Conservation (phyloP, 1,140 invertebrate genomes). For the Antheraea mylitta region DNA sequence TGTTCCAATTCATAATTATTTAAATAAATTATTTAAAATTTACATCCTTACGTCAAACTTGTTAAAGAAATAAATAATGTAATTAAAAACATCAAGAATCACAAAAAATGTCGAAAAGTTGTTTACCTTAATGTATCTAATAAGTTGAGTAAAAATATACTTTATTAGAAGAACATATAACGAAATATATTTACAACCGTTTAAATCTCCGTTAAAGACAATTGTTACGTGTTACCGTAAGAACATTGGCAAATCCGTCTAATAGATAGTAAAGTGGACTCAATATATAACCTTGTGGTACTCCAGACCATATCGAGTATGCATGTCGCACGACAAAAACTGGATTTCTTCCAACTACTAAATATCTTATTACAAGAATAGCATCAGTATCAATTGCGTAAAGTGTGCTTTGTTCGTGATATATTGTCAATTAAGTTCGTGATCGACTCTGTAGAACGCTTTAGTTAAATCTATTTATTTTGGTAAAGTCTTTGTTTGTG, state of each 20-base stretch:
- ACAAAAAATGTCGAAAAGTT: too few species aligned
- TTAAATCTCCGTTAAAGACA: too few species aligned
- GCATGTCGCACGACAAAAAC: conserved; percentile 23
- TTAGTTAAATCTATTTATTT: neutral
- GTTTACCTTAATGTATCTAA: too few species aligned
- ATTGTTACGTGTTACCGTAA: neutral
- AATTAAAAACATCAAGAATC: too few species aligned
- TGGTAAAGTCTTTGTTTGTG: neutral
- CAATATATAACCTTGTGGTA: conserved; percentile 52
- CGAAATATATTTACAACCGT: too few species aligned
- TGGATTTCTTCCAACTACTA: conserved; percentile 22
- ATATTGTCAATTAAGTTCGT: neutral
- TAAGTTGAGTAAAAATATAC: too few species aligned
- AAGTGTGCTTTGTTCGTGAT: neutral
- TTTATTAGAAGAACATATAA: too few species aligned
- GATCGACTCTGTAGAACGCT: too few species aligned
- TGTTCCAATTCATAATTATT: too few species aligned
- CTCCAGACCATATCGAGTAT: conserved; percentile 46
- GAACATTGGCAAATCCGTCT: neutral
- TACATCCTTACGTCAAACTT: too few species aligned
- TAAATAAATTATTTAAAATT: too few species aligned
- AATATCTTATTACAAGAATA: conserved; percentile 10
- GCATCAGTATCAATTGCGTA: neutral
- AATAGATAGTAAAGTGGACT: conserved; percentile 31
- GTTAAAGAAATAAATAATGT: too few species aligned